Evolutionary conservation across 2,797 vertebrate genomes (phyloP).

Genomic region (Arrhamphus sclerolepis): DNA sequence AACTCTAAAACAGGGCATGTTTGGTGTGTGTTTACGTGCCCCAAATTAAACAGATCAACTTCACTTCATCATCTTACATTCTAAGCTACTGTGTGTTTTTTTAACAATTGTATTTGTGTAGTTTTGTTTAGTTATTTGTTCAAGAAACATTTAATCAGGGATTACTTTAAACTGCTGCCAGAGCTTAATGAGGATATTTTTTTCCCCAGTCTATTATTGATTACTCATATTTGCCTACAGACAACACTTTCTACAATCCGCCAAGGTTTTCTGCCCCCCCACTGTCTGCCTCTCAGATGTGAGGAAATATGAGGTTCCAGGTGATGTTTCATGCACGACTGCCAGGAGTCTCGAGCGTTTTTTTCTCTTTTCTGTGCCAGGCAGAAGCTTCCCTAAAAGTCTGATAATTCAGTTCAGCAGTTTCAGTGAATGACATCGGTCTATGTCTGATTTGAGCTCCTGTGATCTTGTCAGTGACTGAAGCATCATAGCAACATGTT

Average conservation of each 20-base stretch:
- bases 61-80: constrained; percentile 5
- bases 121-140: constrained; percentile 15
- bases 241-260: constrained; percentile 6
- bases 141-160: constrained; percentile 25
- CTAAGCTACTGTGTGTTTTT: constrained; percentile 10
- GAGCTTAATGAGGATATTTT: constrained; percentile 26
- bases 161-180: constrained; percentile 25
- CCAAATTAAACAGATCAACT: constrained; percentile 7
- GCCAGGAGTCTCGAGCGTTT: constrained; percentile 15
- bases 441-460: neutral
- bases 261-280: constrained; percentile 6
- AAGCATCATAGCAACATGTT: constrained; percentile 27
- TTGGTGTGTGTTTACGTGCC: neutral
- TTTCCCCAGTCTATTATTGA: constrained; percentile 8
- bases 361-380: neutral
- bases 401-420: neutral
- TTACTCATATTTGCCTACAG: constrained; percentile 26
- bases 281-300: constrained; percentile 9
- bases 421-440: neutral
- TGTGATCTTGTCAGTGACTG: constrained; percentile 14
- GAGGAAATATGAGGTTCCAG: constrained; percentile 23
- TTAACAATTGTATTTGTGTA: constrained; percentile 5
- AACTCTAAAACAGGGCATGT: constrained; percentile 7
- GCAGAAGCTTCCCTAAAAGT: neutral
- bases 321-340: constrained; percentile 9